Conservation (phyloP, 2,113 vertebrate species). For the Thunnus maccoyii region DNA sequence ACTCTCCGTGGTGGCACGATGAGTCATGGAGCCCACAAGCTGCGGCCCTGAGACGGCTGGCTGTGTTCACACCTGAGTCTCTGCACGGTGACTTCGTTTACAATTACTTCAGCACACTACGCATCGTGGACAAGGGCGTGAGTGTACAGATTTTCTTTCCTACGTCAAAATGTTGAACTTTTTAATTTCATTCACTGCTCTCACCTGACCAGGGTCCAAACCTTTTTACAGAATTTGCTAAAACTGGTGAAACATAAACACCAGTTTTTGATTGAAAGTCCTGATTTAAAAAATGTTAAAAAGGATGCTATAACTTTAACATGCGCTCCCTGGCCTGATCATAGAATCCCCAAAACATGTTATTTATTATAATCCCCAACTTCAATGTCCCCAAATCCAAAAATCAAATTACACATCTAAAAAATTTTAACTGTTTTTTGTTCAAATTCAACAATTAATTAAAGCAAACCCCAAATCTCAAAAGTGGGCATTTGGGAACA, state of each 20-base stretch:
- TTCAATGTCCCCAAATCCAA: neutral
- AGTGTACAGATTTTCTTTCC: conserved; percentile 49
- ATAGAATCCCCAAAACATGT: no score
- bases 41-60: conserved; percentile 78
- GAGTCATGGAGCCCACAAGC: conserved; percentile 79
- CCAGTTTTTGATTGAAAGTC: neutral
- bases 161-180: neutral
- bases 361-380: no score
- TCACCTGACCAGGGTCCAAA: neutral
- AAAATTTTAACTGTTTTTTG: no score
- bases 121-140: conserved; percentile 85
- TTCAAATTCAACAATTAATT: no score
- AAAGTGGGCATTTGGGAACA: neutral
- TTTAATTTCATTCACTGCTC: neutral
- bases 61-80: conserved; percentile 69
- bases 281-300: no score
- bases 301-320: no score
- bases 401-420: no score
- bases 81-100: conserved; percentile 65
- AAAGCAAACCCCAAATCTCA: neutral
- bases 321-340: no score
- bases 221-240: neutral
- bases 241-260: neutral
- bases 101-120: conserved; percentile 81
- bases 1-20: conserved; percentile 86